Base-by-base conservation (phyloP, 2,797 vertebrate species). In the Lateolabrax maculatus region DNA sequence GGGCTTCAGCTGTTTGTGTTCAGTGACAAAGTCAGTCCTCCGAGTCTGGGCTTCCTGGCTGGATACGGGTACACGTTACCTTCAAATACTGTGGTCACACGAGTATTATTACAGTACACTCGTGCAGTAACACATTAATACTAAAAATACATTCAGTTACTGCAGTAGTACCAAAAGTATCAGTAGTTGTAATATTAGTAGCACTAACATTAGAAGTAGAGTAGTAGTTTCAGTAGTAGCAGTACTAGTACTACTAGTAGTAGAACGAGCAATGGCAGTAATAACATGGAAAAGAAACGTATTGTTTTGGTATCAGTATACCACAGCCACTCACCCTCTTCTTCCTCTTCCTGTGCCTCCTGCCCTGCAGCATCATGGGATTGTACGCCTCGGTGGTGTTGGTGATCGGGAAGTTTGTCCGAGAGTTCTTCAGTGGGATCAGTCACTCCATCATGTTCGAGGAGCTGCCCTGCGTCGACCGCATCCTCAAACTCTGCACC, bases 401-500 rank as follows among this genome's bases (percentile, higher is more conserved):
- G 66, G 98, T 98, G 78, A 98, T 99, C 41, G 98, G 98, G 41
- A 98, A 98, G 87, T 99, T 98, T 0, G 98, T 98, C 23, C 94
- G 98, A 1, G 97, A 98, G 79, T 98, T 99, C 92, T 98, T 98
- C 95, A 99, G 98, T 2, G 98, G 97, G 5, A 98, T 99, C 87
- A 98, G 97, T 48, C 98, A 98, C 89, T 97, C 97, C 72, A 98
- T 99, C 87, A 98, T 99, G 98, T 99, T 98, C 67, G 98, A 99
- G 89, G 98, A 99, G 87, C 95, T 98, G 21, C 98, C 97, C 5
- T 97, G 97, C 0, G 98, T 98, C 44, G 97, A 99, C 90, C 95
- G 98, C 57, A 98, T 98, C 91, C 94, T 98, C 87, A 99, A 99
- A 89, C 86, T 99, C 61, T 99, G 98, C 88, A 98, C 97, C 2